Percentiles rank a stretch among this genome's conserved stretches.
Conservation (phyloP, 2,888 invertebrate genomes). For the Hypselothyrea guttata region DNA sequence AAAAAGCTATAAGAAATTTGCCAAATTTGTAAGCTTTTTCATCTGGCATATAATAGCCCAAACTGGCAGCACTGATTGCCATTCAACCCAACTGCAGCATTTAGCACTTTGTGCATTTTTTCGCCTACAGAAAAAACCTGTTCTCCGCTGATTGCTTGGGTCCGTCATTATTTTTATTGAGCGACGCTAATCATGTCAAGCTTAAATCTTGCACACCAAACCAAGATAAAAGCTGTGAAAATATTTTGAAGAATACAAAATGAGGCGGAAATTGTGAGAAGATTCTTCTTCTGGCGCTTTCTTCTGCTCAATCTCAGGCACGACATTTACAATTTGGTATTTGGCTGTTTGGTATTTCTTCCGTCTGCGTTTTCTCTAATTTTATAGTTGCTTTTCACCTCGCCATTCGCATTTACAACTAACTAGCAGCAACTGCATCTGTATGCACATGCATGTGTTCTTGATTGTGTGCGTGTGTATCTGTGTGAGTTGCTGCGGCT, state of each 20-base stretch:
- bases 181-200: conserved; percentile 14
- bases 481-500: conserved; percentile 22
- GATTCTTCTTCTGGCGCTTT: not conserved
- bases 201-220: too few species aligned
- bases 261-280: not conserved
- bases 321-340: conserved; percentile 3
- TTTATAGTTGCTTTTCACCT: conserved; percentile 36
- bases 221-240: too few species aligned
- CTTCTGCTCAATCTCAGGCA: not conserved
- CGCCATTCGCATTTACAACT: conserved; percentile 57
- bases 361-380: conserved; percentile 32
- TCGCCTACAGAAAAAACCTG: conserved; percentile 47
- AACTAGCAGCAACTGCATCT: conserved; percentile 15
- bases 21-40: too few species aligned
- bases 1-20: too few species aligned
- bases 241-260: too few species aligned
- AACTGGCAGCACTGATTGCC: conserved; percentile 18
- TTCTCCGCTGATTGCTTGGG: conserved; percentile 34
- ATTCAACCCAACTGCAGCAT: conserved; percentile 18
- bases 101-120: conserved; percentile 46
- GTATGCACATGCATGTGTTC: not conserved
- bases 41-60: too few species aligned
- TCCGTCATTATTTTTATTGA: conserved; percentile 15
- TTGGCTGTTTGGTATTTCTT: conserved; percentile 45
- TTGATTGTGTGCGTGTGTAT: conserved; percentile 3